phyloP scores from a whole-genome alignment of 2,888 invertebrate species.

The Phania funesta region DNA sequence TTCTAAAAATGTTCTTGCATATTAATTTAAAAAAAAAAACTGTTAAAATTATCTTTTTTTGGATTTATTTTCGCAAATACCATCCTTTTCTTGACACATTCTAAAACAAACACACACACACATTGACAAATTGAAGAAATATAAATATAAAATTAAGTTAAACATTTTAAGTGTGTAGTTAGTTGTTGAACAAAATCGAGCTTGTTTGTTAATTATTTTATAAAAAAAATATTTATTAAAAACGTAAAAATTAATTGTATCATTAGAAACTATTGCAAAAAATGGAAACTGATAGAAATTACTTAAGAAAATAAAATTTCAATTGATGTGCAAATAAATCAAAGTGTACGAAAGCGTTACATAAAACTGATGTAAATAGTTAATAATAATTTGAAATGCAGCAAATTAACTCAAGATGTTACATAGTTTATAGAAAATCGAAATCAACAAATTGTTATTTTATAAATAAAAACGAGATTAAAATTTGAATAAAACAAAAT shows the following conservation, averaged over 20 bases:
- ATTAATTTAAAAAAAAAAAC: too few species aligned
- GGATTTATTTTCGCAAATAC: too few species aligned
- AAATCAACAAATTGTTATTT: slow-evolving; percentile 50
- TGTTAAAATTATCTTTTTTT: too few species aligned
- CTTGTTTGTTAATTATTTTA: slow-evolving; percentile 68
- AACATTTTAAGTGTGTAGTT: slow-evolving; percentile 57
- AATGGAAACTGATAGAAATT: slow-evolving; percentile 25
- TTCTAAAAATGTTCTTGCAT: too few species aligned
- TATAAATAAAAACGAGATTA: slow-evolving; percentile 41
- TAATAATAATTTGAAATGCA: slow-evolving; percentile 34
- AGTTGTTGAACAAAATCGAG: slow-evolving; percentile 66
- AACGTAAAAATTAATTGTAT: slow-evolving; percentile 30
- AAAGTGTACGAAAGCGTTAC: background rate
- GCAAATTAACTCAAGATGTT: slow-evolving; percentile 35
- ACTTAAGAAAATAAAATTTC: background rate
- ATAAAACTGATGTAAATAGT: slow-evolving; percentile 53
- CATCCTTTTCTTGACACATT: background rate
- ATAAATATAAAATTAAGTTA: slow-evolving; percentile 40
- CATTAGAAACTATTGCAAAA: slow-evolving; percentile 9
- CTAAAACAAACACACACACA: background rate
- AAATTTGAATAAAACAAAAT: slow-evolving; percentile 17
- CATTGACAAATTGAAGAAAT: slow-evolving; percentile 1
- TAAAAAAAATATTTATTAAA: slow-evolving; percentile 50
- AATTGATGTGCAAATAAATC: background rate
- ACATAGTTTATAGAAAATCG: slow-evolving; percentile 46